phyloP scores from a whole-genome alignment of 2,888 invertebrate species.

The Linyphia triangularis region DNA sequence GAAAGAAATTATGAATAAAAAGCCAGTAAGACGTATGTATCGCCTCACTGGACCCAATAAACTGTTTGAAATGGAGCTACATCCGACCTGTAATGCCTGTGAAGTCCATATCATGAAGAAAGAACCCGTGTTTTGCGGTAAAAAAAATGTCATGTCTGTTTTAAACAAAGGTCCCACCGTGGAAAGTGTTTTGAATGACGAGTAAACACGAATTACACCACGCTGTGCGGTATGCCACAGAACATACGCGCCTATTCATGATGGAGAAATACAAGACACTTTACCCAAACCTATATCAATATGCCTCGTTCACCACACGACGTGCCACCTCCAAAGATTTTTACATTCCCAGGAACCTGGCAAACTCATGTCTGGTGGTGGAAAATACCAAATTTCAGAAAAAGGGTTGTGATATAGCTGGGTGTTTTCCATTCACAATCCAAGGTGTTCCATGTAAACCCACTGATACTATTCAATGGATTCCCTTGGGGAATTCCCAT shows the following conservation, averaged over 20 bases:
- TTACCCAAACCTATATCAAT: neutral
- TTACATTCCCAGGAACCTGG: constrained; percentile 3
- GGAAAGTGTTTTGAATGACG: constrained; percentile 11
- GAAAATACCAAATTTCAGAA: neutral
- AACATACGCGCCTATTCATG: neutral
- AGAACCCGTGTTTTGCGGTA: constrained; percentile 1
- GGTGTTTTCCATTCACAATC: constrained; percentile 17
- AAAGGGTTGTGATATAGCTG: neutral
- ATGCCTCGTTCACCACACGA: neutral
- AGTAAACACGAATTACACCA: constrained; percentile 13
- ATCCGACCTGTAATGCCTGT: neutral
- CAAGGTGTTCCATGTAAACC: neutral
- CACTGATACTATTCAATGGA: neutral
- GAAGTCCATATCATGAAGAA: neutral
- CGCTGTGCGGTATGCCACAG: constrained; percentile 23
- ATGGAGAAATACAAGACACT: neutral
- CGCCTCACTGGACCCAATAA: neutral
- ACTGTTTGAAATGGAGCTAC: neutral
- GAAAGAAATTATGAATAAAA: no score
- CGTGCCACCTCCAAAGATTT: neutral
- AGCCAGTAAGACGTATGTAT: no score
- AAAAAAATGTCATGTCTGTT: neutral
- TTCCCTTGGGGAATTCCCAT: neutral
- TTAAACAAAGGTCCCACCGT: constrained; percentile 34
- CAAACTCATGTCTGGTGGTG: neutral